phyloP scores from a whole-genome alignment of 2,888 invertebrate genomes.

The Cataglyphis cursor region DNA sequence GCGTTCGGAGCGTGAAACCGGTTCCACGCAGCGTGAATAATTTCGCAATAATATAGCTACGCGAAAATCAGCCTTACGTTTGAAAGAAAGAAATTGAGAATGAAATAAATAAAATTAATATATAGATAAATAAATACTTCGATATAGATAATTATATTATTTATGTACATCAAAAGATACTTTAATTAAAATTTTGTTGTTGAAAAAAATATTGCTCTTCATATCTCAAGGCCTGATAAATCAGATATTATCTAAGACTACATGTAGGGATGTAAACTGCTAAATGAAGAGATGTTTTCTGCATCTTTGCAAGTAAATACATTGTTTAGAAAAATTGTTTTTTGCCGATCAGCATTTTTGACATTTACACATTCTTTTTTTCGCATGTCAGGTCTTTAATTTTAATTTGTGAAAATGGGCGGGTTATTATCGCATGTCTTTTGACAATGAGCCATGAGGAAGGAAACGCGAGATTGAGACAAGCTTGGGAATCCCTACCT shows the following conservation, averaged over 20 bases:
- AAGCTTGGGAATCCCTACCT: slow-evolving; percentile 22
- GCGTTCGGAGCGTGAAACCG: slow-evolving; percentile 51
- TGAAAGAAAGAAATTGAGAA: background rate
- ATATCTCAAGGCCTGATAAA: background rate
- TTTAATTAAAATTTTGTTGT: background rate
- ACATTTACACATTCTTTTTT: background rate
- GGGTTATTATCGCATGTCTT: background rate
- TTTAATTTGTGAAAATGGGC: background rate
- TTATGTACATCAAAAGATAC: background rate
- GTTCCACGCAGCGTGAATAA: slow-evolving; percentile 41
- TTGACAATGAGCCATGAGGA: background rate
- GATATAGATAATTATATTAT: no score
- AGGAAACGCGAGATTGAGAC: background rate
- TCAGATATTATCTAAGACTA: background rate
- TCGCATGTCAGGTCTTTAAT: background rate
- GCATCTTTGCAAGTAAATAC: background rate
- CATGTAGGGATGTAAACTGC: background rate
- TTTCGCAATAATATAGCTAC: slow-evolving; percentile 49
- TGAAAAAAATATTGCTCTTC: background rate
- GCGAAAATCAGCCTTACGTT: slow-evolving; percentile 35
- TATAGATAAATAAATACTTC: background rate
- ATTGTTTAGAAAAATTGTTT: background rate
- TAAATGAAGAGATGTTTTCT: background rate
- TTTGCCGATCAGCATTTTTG: background rate
- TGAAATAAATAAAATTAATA: background rate